These are phyloP conservation scores for Sebastes nivosus DNA, from an alignment of 2,797 vertebrate species.

Conservation along the genomic window DNA sequence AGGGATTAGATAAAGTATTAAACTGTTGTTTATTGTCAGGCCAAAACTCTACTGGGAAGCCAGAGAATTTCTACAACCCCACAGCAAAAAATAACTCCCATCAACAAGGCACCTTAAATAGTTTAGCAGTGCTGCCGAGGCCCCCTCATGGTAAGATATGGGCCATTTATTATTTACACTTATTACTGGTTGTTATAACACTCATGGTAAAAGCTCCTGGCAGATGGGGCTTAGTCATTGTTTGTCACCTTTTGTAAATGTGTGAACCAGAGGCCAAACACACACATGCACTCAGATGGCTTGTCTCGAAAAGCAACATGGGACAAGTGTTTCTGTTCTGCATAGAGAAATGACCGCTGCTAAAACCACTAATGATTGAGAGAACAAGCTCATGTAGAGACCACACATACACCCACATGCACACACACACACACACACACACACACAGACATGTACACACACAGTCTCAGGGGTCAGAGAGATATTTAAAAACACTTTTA, in stretches of 20 bases:
- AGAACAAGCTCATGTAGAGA: conserved; percentile 7
- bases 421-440: background rate
- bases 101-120: conserved; percentile 90
- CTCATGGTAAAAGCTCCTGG: conserved; percentile 91
- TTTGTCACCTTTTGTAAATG: conserved; percentile 86
- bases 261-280: conserved; percentile 58
- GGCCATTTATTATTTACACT: conserved; percentile 94
- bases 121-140: conserved; percentile 83
- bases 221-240: conserved; percentile 86
- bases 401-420: background rate
- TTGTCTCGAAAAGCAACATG: conserved; percentile 55
- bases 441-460: background rate
- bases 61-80: conserved; percentile 87
- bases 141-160: conserved; percentile 83
- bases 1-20: conserved; percentile 99
- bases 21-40: conserved; percentile 99
- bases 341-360: conserved; percentile 41
- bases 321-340: conserved; percentile 41
- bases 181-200: conserved; percentile 92
- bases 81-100: conserved; percentile 85
- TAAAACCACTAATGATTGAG: conserved; percentile 53
- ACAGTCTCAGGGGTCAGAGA: conserved; percentile 35
- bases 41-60: conserved; percentile 94
- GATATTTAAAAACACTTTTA: conserved; percentile 61
- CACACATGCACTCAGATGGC: conserved; percentile 14